Conservation (phyloP, 2,113 vertebrate species). For the Ameiurus melas region DNA sequence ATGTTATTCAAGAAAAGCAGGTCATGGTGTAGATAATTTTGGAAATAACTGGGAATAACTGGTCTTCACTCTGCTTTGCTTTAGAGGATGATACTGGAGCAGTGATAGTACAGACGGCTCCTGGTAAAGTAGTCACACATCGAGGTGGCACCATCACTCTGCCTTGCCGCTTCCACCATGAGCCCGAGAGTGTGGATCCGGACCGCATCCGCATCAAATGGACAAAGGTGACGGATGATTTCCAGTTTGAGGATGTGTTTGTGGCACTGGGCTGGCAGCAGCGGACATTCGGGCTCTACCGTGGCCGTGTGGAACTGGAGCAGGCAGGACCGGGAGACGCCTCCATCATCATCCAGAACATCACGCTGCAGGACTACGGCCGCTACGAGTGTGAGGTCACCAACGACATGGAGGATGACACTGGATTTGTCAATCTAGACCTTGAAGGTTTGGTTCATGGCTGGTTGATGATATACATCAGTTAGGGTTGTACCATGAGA, state of each 20-base stretch:
- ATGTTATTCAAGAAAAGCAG: background rate
- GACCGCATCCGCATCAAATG: constrained; percentile 89
- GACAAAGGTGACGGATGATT: constrained; percentile 87
- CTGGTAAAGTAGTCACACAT: constrained; percentile 90
- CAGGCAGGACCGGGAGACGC: constrained; percentile 80
- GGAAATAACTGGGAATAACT: background rate
- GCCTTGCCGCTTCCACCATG: constrained; percentile 92
- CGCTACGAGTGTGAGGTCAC: constrained; percentile 96
- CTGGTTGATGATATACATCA: background rate
- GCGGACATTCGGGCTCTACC: constrained; percentile 81
- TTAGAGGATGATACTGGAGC: constrained; percentile 88
- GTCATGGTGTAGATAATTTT: background rate
- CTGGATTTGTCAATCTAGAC: constrained; percentile 90
- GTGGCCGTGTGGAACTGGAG: constrained; percentile 82
- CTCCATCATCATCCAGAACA: constrained; percentile 88
- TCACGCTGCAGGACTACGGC: constrained; percentile 92
- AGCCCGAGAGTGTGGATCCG: constrained; percentile 75
- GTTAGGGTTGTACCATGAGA: background rate
- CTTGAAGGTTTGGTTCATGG: constrained; percentile 80
- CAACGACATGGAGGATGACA: constrained; percentile 91
- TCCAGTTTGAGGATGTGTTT: constrained; percentile 87
- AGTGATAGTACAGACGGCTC: constrained; percentile 91
- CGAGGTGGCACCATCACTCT: constrained; percentile 90
- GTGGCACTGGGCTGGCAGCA: constrained; percentile 86
- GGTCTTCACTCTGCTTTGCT: constrained; percentile 9